A percentile compares a stretch with the other conserved stretches of the same genome.
phyloP scores from a whole-genome alignment of 2,113 vertebrate species.

The Peucedramus taeniatus region DNA sequence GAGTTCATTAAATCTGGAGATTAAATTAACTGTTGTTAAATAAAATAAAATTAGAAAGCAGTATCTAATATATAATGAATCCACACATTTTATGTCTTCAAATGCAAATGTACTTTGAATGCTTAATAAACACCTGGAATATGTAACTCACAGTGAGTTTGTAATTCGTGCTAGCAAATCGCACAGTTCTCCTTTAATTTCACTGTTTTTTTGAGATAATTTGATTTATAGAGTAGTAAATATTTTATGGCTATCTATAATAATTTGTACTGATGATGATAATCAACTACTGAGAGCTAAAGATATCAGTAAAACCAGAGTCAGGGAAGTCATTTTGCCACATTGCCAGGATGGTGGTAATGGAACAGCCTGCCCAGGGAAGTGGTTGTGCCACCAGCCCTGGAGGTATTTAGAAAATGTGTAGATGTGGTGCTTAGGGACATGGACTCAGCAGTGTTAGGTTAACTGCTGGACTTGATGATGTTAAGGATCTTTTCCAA shows the following conservation, averaged over 20 bases:
- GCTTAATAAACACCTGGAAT: background rate
- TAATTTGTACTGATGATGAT: background rate
- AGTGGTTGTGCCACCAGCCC: background rate
- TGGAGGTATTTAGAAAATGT: too few relatives aligned
- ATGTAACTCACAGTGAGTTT: background rate
- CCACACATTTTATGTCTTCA: background rate
- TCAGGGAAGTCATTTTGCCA: background rate
- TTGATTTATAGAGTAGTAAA: background rate
- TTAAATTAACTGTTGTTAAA: background rate
- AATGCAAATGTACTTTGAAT: background rate
- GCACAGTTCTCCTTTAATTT: background rate
- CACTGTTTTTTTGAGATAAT: background rate
- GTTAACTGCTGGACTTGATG: rapidly evolving
- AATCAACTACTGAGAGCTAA: background rate
- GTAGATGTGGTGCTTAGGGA: too few relatives aligned
- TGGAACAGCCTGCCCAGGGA: background rate
- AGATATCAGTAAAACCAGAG: background rate
- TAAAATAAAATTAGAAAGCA: background rate
- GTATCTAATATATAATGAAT: background rate
- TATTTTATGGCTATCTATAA: background rate
- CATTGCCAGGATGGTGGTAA: background rate
- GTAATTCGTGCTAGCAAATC: background rate
- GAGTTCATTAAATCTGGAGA: background rate
- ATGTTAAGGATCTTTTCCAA: background rate
- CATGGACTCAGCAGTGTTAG: rapidly evolving